Percentiles rank a stretch among this genome's conserved stretches.
Evolutionary conservation across 1,140 invertebrate species (phyloP).

Genomic region (Cotesia typhae): DNA sequence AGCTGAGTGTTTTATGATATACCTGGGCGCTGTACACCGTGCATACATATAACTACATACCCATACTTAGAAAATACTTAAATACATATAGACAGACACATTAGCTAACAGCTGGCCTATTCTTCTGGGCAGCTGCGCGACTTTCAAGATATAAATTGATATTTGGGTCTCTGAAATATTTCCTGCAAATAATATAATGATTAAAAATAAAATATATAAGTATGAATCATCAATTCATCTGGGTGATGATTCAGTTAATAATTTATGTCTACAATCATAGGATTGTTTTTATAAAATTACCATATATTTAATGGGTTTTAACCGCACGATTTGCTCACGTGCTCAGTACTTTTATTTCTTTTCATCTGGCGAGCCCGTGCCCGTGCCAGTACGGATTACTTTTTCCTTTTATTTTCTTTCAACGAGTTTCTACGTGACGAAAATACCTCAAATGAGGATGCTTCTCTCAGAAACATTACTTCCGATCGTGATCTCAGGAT

Average conservation of each 20-base stretch:
- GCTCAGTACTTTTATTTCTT: conserved; percentile 10
- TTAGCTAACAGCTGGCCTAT: conserved; percentile 27
- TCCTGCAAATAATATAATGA: conserved; percentile 10
- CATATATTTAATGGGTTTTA: too few relatives aligned
- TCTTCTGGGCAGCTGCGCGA: conserved; percentile 32
- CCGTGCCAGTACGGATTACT: neutral
- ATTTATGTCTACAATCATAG: too few relatives aligned
- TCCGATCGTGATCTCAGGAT: conserved; percentile 35
- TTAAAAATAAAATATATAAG: neutral
- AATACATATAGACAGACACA: neutral
- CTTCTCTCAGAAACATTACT: conserved; percentile 22
- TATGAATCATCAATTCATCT: too few relatives aligned
- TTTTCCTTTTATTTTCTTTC: conserved; percentile 9
- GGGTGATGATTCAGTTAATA: too few relatives aligned
- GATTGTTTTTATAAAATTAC: too few relatives aligned
- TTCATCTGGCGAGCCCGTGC: neutral
- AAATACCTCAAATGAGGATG: conserved; percentile 27
- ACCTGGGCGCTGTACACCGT: conserved; percentile 1
- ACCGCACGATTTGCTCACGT: neutral
- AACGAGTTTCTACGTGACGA: conserved; percentile 23
- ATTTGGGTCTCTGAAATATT: neutral
- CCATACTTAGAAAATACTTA: neutral
- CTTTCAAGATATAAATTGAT: conserved; percentile 14
- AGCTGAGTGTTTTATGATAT: conserved; percentile 10
- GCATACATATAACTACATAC: neutral